These are phyloP conservation scores for Bombus turneri DNA, from an alignment of 1,140 invertebrate genomes.

Conservation along the genomic window DNA sequence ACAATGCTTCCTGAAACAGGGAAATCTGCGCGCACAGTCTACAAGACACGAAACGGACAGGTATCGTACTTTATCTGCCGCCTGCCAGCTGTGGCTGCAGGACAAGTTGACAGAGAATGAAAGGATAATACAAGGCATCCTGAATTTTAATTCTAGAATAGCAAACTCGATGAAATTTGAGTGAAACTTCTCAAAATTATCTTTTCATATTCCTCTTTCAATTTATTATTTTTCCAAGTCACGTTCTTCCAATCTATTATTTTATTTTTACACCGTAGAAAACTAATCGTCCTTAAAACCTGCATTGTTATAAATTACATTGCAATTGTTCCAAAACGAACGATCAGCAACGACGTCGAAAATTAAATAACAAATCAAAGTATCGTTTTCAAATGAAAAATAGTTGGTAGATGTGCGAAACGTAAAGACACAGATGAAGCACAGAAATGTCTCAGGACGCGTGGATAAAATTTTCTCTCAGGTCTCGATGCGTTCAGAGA, in stretches of 20 bases:
- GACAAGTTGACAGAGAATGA: background rate
- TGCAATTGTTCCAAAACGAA: background rate
- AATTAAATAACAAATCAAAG: background rate
- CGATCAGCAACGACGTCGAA: background rate
- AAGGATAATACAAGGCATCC: background rate
- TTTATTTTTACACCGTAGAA: background rate
- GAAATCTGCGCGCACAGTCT: slow-evolving; percentile 10
- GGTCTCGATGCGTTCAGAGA: background rate
- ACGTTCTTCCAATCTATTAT: background rate
- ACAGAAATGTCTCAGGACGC: background rate
- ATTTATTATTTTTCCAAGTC: background rate
- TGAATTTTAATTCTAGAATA: background rate
- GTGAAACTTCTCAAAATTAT: background rate
- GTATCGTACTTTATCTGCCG: slow-evolving; percentile 31
- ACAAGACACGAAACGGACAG: slow-evolving; percentile 14
- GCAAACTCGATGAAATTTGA: background rate
- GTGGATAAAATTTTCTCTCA: background rate
- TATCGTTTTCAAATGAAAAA: background rate
- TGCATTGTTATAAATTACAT: no score
- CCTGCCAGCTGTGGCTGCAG: background rate
- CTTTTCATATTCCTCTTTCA: background rate
- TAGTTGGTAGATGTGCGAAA: background rate
- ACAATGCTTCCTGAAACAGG: slow-evolving; percentile 27
- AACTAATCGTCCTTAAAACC: background rate
- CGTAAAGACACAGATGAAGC: background rate